A percentile compares a stretch with the other conserved stretches of the same genome.
phyloP scores from a whole-genome alignment of 2,797 vertebrate genomes.

The Paedocypris micromegethes region DNA sequence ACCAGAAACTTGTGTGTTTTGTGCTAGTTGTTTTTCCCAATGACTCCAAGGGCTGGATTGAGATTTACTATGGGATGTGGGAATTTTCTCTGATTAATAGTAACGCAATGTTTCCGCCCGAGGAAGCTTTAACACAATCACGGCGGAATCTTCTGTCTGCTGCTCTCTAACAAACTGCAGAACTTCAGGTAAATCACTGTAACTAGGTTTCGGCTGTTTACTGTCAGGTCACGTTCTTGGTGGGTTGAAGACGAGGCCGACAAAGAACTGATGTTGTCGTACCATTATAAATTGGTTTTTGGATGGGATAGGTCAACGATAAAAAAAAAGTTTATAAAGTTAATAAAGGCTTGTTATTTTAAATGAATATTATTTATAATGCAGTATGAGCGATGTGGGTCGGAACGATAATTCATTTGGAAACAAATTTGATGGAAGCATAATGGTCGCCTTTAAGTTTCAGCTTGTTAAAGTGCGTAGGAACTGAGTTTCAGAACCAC shows the following conservation, averaged over 20 bases:
- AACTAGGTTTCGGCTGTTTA: slow-evolving; percentile 1
- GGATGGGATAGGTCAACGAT: background rate
- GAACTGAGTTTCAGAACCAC: slow-evolving; percentile 22
- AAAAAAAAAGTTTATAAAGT: slow-evolving; percentile 5
- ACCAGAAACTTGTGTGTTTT: no score
- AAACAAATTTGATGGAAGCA: background rate
- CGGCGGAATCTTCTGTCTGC: slow-evolving; percentile 2
- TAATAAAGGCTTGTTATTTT: slow-evolving; percentile 19
- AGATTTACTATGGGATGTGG: background rate
- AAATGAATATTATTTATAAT: background rate
- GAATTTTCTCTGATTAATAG: background rate
- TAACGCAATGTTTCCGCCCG: slow-evolving; percentile 20
- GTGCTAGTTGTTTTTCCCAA: no score
- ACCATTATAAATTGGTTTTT: no score
- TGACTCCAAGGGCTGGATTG: slow-evolving; percentile 1
- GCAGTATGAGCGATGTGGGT: slow-evolving; percentile 22
- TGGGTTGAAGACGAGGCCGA: background rate
- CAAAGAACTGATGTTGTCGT: no score
- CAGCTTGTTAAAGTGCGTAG: no score
- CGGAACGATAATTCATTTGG: slow-evolving; percentile 10
- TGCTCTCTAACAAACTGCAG: slow-evolving; percentile 1
- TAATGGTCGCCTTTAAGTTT: background rate
- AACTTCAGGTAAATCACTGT: background rate
- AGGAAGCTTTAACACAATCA: slow-evolving; percentile 29
- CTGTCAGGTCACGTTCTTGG: slow-evolving; percentile 18